Evolutionary conservation across 2,888 invertebrate species (phyloP), one percentile per base, ranked within the genome.

Genomic region (Priocnemis perturbator): DNA sequence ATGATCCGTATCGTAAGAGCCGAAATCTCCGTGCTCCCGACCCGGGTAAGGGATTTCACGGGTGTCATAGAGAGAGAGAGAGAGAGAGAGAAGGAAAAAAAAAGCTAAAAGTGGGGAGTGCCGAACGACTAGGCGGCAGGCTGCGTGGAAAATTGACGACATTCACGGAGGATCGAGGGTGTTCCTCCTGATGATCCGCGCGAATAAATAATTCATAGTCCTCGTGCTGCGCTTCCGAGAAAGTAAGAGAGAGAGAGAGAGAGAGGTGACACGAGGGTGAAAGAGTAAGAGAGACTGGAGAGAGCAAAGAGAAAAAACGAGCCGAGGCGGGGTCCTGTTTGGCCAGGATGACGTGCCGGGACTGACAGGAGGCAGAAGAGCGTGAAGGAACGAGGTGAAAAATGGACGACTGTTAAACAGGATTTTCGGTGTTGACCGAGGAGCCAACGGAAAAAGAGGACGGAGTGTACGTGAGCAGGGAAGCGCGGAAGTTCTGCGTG

Each of bases 331-430:
- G 68, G 76, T 71, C 78, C 73, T 77, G 76, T 80, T 83, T 77
- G 76, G 71, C 60, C 68, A 66, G 81, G 81, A 79, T 85, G 83
- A 85, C 77, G 79, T 75, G 75, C 74, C 26, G 71, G 78, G 74
- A 78, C 78, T 80, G 85, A 85, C 84, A 85, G 85, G 78, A 76
- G 71, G 76, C 81, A 84, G 77, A 78, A 62, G 71, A 83, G 81
- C 85, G 82, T 84, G 81, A 82, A 83, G 74, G 73, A 76, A 73
- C 69, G 75, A 77, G 71, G 68, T 80, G 78, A 83, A 82, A 85
- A 83, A 85, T 83, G 81, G 71, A 70, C 72, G 73, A 77, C 68
- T 70, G 70, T 79, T 74, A 70, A 83, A 79, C 76, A 76, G 83
- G 82, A 82, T 82, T 79, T 71, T 68, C 68, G 15, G 9, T 58